Conservation (phyloP, 2,888 invertebrate species). For the Dendrolimus houi region DNA sequence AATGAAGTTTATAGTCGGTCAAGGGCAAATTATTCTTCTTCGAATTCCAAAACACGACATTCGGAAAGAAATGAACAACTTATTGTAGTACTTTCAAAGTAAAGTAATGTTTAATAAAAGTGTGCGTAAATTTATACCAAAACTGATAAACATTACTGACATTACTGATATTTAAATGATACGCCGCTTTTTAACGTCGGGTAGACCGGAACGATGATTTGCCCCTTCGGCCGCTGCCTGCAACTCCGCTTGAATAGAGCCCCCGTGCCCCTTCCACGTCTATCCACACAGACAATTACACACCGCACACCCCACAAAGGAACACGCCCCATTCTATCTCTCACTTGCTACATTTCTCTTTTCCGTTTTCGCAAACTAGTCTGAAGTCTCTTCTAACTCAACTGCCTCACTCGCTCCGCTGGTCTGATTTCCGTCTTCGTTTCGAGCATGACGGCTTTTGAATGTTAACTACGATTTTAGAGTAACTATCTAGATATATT, state of each 20-base stretch:
- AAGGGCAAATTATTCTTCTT: slow-evolving; percentile 35
- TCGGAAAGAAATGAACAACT: too few species aligned
- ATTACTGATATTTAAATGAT: not conserved
- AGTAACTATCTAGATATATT: slow-evolving; percentile 1
- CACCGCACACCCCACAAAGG: slow-evolving; percentile 1
- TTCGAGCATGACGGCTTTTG: slow-evolving; percentile 18
- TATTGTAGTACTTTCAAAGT: too few species aligned
- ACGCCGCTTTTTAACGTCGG: too few species aligned
- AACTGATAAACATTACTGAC: not conserved
- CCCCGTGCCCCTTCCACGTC: not conserved
- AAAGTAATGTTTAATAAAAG: too few species aligned
- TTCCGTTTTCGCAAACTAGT: not conserved
- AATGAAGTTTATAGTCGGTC: slow-evolving; percentile 27
- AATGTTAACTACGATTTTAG: slow-evolving; percentile 12
- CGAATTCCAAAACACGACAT: not conserved
- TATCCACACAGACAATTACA: slow-evolving; percentile 1
- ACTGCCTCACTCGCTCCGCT: not conserved
- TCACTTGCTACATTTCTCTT: not conserved
- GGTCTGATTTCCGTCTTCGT: slow-evolving; percentile 1
- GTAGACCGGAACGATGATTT: slow-evolving; percentile 10
- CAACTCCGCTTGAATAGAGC: slow-evolving; percentile 22
- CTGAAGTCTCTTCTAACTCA: not conserved
- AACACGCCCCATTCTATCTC: not conserved
- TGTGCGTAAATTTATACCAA: too few species aligned
- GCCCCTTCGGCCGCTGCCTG: slow-evolving; percentile 21